Evolutionary conservation across 2,888 invertebrate species (phyloP).

Genomic region (Platycnemis pennipes): DNA sequence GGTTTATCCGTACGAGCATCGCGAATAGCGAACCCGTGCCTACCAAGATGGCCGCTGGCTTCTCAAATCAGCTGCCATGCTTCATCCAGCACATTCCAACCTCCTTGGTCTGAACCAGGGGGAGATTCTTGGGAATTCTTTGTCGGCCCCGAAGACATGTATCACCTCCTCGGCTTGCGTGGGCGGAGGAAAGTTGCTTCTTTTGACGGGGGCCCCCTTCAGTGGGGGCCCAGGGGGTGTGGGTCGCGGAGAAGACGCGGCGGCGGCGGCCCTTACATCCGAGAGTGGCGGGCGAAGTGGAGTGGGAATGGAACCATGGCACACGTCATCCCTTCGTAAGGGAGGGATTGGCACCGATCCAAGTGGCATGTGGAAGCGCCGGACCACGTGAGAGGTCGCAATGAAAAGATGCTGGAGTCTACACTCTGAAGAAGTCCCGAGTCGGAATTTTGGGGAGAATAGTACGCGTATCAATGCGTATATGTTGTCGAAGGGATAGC

Average conservation of each 20-base stretch:
- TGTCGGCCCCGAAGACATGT: neutral
- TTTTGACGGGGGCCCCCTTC: neutral
- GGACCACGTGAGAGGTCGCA: neutral
- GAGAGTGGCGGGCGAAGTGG: neutral
- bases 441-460: no score
- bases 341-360: neutral
- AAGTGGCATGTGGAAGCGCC: neutral
- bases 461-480: no score
- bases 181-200: neutral
- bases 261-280: neutral
- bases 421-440: no score
- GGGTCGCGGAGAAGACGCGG: neutral
- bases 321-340: neutral
- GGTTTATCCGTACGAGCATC: no score
- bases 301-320: neutral
- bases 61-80: no score
- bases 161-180: neutral
- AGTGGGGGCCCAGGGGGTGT: neutral
- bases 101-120: no score
- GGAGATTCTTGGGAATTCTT: no score
- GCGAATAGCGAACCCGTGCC: no score
- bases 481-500: no score
- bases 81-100: no score
- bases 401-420: no score
- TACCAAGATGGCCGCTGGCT: no score